A percentile compares a stretch with the other conserved stretches of the same genome.
These are phyloP conservation scores for Turdus rufiventris DNA, from an alignment of 2,113 vertebrate species.

Conservation along the genomic window DNA sequence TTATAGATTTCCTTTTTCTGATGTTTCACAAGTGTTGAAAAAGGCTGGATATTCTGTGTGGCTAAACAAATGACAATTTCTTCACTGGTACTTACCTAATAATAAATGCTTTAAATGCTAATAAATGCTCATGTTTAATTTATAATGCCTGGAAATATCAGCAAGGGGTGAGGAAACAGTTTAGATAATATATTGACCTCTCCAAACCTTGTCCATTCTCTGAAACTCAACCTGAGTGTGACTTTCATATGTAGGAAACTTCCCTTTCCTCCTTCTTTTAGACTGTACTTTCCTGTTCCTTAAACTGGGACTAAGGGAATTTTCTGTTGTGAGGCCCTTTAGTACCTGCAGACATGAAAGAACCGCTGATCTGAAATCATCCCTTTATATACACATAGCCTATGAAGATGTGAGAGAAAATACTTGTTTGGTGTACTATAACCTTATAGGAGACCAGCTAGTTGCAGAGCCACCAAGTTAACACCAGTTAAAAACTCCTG, in stretches of 20 bases:
- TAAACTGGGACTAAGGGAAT: not conserved
- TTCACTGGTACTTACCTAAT: not conserved
- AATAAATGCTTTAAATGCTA: not conserved
- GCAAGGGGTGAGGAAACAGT: not conserved
- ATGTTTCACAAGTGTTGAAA: constrained; percentile 5
- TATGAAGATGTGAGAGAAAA: not conserved
- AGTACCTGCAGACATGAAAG: not conserved
- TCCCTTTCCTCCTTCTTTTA: not conserved
- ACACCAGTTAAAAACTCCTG: not conserved
- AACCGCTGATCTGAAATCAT: not conserved
- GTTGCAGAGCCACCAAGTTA: not conserved
- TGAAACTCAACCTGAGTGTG: not conserved
- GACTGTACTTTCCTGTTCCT: not conserved
- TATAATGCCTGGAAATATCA: not conserved
- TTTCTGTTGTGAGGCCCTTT: not conserved
- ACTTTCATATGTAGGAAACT: not conserved
- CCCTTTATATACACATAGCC: not conserved
- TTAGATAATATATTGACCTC: not conserved
- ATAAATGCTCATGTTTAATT: not conserved
- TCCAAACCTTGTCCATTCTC: not conserved
- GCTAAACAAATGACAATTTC: constrained; percentile 7
- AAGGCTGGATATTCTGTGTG: not conserved
- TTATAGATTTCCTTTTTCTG: not conserved
- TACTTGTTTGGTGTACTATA: not conserved
- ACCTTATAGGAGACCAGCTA: not conserved